Base-by-base conservation (phyloP, 2,888 invertebrate genomes). In the Thalpophila matura region DNA sequence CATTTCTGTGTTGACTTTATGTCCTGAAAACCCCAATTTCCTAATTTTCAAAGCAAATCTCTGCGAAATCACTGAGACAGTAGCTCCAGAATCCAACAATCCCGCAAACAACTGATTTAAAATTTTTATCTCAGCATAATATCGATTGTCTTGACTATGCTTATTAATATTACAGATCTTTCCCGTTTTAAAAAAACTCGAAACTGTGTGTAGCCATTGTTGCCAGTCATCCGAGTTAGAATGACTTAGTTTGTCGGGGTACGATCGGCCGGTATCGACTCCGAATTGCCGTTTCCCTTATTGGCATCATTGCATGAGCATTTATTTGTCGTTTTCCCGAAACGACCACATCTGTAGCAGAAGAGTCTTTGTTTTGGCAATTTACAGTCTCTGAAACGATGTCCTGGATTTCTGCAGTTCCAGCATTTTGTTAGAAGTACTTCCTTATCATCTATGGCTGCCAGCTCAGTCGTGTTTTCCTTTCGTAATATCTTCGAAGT, bases 211-310 rank as follows among this genome's bases (percentile, higher is more conserved):
- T 31, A 45, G 45, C 45, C 45, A 45, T 45, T 45, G 45, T 20
- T 45, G 45, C 45, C 45, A 45, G 31, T 45, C 45, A 45, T 45
- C 45, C 12, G 45, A 29, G n/a, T 3, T 6, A 22, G 31, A 9
- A 45, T 18, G 29, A 45, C 29, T 20, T 45, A 45, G n/a, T n/a
- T n/a, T n/a, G n/a, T n/a, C n/a, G n/a, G 14, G 9, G 51, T 40
- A 16, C 50, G 38, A 51, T 29, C 38, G 50, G 50, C 50, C 5
- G 38, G 40, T 24, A 53, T 53, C 51, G 53, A 54, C 43, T n/a
- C 53, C 53, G 24, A 43, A 12, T 43, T 24, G 16, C 26, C 53
- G 53, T 54, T 43, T 54, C 53, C 53, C 43, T 43, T 43, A 33
- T 43, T 33, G 1, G 16, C 12, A n/a, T 31, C 33, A 18, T 16